Conservation (phyloP, 2,113 vertebrate genomes). For the Vombatus ursinus region DNA sequence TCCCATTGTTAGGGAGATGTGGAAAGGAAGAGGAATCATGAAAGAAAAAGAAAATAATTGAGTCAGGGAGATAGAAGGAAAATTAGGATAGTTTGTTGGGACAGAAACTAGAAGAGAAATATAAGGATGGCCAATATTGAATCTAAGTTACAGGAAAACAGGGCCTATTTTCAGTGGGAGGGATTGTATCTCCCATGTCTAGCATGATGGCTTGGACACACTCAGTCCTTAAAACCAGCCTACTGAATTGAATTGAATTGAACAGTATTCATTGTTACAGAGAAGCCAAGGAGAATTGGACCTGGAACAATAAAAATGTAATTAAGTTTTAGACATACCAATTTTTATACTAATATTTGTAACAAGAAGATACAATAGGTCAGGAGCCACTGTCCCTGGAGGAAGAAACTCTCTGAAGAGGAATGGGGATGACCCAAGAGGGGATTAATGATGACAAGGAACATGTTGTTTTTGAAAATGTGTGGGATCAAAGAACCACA, state of each 20-base stretch:
- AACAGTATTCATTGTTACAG: neutral
- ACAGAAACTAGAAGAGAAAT: neutral
- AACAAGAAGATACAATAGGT: neutral
- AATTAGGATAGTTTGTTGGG: neutral
- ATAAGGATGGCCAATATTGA: neutral
- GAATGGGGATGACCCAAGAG: neutral
- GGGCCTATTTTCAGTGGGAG: too few relatives aligned
- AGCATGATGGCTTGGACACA: neutral
- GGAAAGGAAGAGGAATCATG: neutral
- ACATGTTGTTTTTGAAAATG: neutral
- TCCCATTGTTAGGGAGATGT: neutral
- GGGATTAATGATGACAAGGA: neutral
- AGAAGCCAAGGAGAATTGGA: neutral
- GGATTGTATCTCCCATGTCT: too few relatives aligned
- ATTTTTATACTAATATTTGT: neutral
- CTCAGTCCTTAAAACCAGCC: neutral
- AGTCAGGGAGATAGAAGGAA: neutral
- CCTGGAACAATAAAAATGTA: neutral
- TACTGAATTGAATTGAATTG: neutral
- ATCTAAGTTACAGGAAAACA: neutral
- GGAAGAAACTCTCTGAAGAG: neutral
- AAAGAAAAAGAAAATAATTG: neutral
- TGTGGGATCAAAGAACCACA: neutral
- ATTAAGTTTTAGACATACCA: neutral
- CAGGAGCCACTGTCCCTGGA: neutral